Percentiles rank a stretch among this genome's conserved stretches.
These are phyloP conservation scores for Rugalucina vietnamica DNA, from an alignment of 2,888 invertebrate species.

Conservation along the genomic window DNA sequence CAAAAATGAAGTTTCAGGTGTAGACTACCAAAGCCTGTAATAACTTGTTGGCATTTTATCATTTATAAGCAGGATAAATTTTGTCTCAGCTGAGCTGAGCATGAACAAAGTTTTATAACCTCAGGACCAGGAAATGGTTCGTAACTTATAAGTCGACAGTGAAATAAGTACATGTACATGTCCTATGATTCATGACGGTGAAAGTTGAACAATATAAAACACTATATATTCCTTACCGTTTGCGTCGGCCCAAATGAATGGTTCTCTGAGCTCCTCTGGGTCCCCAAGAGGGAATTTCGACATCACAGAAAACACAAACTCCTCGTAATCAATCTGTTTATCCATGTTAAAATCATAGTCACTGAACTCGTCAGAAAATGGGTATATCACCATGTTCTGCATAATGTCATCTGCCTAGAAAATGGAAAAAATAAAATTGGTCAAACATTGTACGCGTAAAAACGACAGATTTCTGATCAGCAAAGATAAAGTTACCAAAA, in stretches of 20 bases:
- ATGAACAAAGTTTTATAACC: too few species aligned
- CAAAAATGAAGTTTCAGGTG: too few species aligned
- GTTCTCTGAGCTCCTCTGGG: slow-evolving; percentile 45
- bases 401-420: neutral
- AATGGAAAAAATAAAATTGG: neutral
- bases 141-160: too few species aligned
- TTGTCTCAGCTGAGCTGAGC: too few species aligned
- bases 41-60: too few species aligned
- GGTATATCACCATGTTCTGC: slow-evolving; percentile 22
- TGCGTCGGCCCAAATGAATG: slow-evolving; percentile 44
- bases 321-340: slow-evolving; percentile 41
- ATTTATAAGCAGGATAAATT: too few species aligned
- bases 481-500: neutral
- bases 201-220: too few species aligned
- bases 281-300: slow-evolving; percentile 23
- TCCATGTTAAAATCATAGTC: slow-evolving; percentile 50
- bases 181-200: too few species aligned
- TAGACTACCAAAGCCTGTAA: too few species aligned
- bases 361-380: slow-evolving; percentile 52
- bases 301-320: slow-evolving; percentile 44
- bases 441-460: neutral
- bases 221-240: too few species aligned
- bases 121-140: too few species aligned
- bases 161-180: too few species aligned
- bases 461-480: neutral